Conservation (phyloP, 2,113 vertebrate species). For the Hemichromis elongatus region DNA sequence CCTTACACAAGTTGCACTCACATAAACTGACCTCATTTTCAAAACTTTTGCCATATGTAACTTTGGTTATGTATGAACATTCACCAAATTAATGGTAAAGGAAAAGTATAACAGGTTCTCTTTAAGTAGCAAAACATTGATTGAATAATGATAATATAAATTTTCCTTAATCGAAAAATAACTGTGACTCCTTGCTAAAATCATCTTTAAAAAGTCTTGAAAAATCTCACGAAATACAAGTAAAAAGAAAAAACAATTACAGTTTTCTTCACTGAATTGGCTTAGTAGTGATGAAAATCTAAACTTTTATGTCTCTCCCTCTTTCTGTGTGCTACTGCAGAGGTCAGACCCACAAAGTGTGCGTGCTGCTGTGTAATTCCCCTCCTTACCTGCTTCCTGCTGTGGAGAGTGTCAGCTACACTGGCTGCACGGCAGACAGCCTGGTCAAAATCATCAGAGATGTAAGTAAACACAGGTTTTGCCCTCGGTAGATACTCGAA, state of each 20-base stretch:
- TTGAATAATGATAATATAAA: neutral
- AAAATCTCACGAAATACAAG: neutral
- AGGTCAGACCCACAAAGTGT: conserved; percentile 89
- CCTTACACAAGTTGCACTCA: neutral
- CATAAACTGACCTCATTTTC: neutral
- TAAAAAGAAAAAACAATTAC: rapidly evolving
- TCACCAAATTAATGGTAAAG: neutral
- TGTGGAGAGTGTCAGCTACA: conserved; percentile 90
- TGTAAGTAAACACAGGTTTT: conserved; percentile 59
- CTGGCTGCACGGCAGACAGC: conserved; percentile 84
- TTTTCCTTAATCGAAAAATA: neutral
- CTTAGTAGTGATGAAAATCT: neutral
- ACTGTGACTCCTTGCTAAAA: neutral
- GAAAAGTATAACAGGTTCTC: neutral
- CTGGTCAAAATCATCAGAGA: conserved; percentile 90
- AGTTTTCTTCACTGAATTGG: neutral
- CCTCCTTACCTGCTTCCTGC: conserved; percentile 88
- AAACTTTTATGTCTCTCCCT: neutral
- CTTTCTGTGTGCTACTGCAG: conserved; percentile 47
- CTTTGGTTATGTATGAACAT: neutral
- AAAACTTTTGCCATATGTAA: neutral
- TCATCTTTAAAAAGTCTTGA: neutral
- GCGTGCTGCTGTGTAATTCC: conserved; percentile 89
- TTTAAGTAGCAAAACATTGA: neutral
- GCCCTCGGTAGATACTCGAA: neutral